phyloP scores from a whole-genome alignment of 2,113 vertebrate species.

The Psilopsiagon aurifrons region DNA sequence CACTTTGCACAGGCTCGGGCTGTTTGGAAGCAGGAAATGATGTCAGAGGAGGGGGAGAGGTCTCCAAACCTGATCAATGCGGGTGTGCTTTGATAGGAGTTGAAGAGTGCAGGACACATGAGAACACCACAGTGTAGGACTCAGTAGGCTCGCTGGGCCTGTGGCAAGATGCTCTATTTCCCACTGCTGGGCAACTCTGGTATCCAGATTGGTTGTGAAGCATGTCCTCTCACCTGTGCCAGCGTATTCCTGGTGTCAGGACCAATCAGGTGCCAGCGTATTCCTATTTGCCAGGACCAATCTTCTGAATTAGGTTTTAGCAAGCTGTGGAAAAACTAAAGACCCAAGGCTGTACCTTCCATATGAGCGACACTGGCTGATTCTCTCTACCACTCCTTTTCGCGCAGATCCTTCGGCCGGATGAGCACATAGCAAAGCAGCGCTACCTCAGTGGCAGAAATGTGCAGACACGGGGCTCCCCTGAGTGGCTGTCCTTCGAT shows the following conservation, averaged over 20 bases:
- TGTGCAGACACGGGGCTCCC: slow-evolving; percentile 88
- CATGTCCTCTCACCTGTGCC: not conserved
- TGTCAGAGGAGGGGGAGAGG: not conserved
- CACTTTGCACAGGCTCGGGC: not conserved
- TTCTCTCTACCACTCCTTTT: slow-evolving; percentile 16
- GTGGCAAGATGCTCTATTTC: not conserved
- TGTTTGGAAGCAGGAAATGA: not conserved
- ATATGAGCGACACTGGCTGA: not conserved
- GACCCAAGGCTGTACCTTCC: slow-evolving; percentile 61
- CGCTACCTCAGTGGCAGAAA: slow-evolving; percentile 94
- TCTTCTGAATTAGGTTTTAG: slow-evolving; percentile 61
- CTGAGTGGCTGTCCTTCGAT: slow-evolving; percentile 97
- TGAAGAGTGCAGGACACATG: not conserved
- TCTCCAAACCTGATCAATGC: not conserved
- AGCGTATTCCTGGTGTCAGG: not conserved
- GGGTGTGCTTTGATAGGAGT: not conserved
- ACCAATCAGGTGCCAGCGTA: not conserved
- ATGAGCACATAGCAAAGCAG: slow-evolving; percentile 95
- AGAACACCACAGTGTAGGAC: not conserved
- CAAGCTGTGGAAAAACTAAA: slow-evolving; percentile 58
- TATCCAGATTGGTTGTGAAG: not conserved
- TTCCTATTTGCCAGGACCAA: slow-evolving; percentile 16
- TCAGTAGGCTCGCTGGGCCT: not conserved
- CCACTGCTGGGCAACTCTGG: not conserved
- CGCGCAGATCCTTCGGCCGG: slow-evolving; percentile 87